phyloP scores from a whole-genome alignment of 2,888 invertebrate species.

The Iselma pallidipennis region DNA sequence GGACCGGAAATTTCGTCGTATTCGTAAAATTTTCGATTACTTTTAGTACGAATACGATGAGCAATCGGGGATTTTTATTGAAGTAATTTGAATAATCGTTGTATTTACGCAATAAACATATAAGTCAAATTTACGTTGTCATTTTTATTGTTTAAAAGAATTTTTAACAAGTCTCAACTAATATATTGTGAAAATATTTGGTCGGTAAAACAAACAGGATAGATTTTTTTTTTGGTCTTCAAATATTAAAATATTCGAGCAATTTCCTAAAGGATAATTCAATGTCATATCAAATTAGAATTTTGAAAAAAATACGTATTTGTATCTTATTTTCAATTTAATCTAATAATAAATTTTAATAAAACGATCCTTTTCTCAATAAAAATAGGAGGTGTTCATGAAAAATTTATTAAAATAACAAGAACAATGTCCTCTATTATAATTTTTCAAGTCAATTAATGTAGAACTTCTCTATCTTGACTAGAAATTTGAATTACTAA shows the following conservation, averaged over 20 bases:
- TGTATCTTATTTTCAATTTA: not conserved
- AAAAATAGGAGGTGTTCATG: no score
- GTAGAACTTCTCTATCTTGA: no score
- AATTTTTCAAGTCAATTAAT: no score
- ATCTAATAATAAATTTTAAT: not conserved
- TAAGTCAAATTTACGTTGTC: not conserved
- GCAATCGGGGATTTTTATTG: not conserved
- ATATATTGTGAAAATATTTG: conserved; percentile 2
- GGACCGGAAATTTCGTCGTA: not conserved
- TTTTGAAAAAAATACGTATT: not conserved
- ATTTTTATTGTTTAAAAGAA: not conserved
- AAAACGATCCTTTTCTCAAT: no score
- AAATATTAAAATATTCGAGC: not conserved
- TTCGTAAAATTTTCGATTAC: not conserved
- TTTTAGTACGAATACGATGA: not conserved
- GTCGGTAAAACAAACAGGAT: not conserved
- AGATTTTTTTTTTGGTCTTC: not conserved
- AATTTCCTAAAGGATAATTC: not conserved
- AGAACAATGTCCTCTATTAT: no score
- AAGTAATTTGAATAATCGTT: no score
- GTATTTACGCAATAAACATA: not conserved
- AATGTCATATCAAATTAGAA: conserved; percentile 1
- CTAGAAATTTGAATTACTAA: no score
- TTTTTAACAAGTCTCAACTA: not conserved
- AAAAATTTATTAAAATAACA: no score